Evolutionary conservation across 2,888 invertebrate species (phyloP).

Genomic region (Buathra laborator): DNA sequence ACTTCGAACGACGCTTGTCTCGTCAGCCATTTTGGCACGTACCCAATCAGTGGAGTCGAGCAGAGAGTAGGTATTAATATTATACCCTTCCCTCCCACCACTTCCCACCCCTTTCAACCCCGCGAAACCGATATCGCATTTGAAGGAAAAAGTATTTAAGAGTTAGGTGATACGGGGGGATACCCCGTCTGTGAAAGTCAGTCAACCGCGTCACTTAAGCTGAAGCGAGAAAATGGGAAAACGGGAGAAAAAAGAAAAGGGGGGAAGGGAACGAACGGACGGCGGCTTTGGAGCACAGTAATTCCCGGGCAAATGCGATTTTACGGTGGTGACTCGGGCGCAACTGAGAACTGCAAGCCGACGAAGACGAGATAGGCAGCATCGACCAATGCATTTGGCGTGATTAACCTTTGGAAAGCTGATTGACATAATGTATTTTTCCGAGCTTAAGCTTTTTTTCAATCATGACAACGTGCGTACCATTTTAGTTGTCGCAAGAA

Average conservation of each 20-base stretch:
- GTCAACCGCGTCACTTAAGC: conserved; percentile 66
- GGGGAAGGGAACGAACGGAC: conserved; percentile 26
- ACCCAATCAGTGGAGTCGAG: conserved; percentile 63
- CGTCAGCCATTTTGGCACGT: conserved; percentile 67
- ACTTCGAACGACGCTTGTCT: conserved; percentile 53
- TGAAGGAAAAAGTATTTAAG: conserved; percentile 68
- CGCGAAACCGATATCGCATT: conserved; percentile 64
- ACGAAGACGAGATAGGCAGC: conserved; percentile 12
- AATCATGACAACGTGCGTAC: background rate
- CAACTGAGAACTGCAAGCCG: conserved; percentile 45
- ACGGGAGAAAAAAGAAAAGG: conserved; percentile 34
- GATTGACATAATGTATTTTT: conserved; percentile 23
- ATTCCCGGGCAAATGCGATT: conserved; percentile 66
- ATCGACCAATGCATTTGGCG: conserved; percentile 59
- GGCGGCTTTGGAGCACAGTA: conserved; percentile 54
- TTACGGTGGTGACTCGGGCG: conserved; percentile 58
- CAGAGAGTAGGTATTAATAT: conserved; percentile 66
- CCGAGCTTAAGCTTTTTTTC: background rate
- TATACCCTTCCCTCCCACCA: conserved; percentile 29
- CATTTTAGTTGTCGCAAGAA: background rate
- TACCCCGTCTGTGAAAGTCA: conserved; percentile 53
- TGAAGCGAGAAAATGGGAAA: conserved; percentile 63
- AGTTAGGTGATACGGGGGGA: conserved; percentile 6
- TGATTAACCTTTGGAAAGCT: conserved; percentile 47
- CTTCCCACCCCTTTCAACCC: background rate